Conservation (phyloP, 1,140 invertebrate species). For the Lutraria rhynchaena region DNA sequence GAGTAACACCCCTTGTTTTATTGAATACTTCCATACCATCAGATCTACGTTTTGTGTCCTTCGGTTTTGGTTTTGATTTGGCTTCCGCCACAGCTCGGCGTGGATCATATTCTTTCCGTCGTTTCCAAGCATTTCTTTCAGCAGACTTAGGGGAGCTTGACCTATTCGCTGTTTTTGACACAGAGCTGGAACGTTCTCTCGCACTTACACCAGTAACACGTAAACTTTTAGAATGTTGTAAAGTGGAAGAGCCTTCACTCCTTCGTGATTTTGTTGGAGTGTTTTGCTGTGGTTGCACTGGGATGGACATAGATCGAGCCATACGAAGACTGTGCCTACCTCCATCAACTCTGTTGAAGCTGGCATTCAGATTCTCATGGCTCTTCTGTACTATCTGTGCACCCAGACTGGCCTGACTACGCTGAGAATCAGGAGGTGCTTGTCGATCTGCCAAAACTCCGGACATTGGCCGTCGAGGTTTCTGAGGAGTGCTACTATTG, state of each 20-base stretch:
- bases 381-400: conserved; percentile 75
- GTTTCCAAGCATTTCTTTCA: conserved; percentile 95
- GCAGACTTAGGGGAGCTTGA: conserved; percentile 81
- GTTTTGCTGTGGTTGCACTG: conserved; percentile 5
- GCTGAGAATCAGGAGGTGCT: conserved; percentile 35
- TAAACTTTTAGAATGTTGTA: conserved; percentile 62
- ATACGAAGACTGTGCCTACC: conserved; percentile 87
- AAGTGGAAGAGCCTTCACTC: conserved; percentile 21
- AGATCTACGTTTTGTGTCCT: conserved; percentile 47
- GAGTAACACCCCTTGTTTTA: conserved; percentile 65
- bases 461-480: conserved; percentile 51
- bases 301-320: conserved; percentile 62
- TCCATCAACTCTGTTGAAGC: conserved; percentile 85
- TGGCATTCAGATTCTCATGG: conserved; percentile 61
- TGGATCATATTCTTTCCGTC: conserved; percentile 94
- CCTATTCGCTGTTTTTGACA: conserved; percentile 69
- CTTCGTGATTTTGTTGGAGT: conserved; percentile 16
- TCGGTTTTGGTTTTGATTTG: conserved; percentile 72
- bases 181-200: conserved; percentile 60
- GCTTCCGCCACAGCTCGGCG: conserved; percentile 91
- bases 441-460: conserved; percentile 43
- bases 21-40: conserved; percentile 40
- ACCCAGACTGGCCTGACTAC: conserved; percentile 77
- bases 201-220: conserved; percentile 69
- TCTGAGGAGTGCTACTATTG: conserved; percentile 45